Base-by-base conservation (phyloP, 2,888 invertebrate species). In the Luperina testacea region DNA sequence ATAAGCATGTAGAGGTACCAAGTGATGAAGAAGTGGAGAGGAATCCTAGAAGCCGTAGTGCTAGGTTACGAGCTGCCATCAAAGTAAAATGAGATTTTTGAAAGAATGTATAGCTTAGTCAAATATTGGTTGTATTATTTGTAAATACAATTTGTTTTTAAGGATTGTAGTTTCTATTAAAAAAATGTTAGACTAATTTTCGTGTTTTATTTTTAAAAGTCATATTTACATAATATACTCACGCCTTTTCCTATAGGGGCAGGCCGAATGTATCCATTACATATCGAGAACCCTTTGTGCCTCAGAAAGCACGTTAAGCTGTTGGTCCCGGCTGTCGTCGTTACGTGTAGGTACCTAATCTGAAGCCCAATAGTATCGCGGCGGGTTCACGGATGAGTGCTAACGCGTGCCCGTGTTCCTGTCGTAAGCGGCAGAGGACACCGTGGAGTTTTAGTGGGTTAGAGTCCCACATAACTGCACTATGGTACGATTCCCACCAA, bases 11-110 rank as follows among this genome's bases (percentile, higher is more conserved):
- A 1, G 94, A 98, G 38, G 95, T 97, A 17, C 99, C 99, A 0
- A 97, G 97, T 20, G 97, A 97, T 70, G 97, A 98, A 72, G 99
- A 99, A 95, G 96, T 99, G 27, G 97, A 97, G 32, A 87, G 90
- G 5, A 99, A 99, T 96, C 98, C 99, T 45, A 97, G 99, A 91
- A 98, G 99, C 91, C 97, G 99, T 89, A 99, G 99, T 75, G 99
- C 99, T 0, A 98, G 99, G 93, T 95, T 99, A 82, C 96, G 99
- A 92, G 99, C 98, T 80, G 98, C 99, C 68, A 95, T 98, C 64
- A 99, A 98, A 97, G 91, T 98, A 38, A 97, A 97, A 91, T 98
- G 95, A 88, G 61, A 80, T 81, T 80, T 38, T 61, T 38, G 15
- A 67, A 6, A 61, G 59, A 70, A 63, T 64, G 59, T 61, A 57